Conservation (phyloP, 2,797 vertebrate genomes). For the Halcyon leucocephala region DNA sequence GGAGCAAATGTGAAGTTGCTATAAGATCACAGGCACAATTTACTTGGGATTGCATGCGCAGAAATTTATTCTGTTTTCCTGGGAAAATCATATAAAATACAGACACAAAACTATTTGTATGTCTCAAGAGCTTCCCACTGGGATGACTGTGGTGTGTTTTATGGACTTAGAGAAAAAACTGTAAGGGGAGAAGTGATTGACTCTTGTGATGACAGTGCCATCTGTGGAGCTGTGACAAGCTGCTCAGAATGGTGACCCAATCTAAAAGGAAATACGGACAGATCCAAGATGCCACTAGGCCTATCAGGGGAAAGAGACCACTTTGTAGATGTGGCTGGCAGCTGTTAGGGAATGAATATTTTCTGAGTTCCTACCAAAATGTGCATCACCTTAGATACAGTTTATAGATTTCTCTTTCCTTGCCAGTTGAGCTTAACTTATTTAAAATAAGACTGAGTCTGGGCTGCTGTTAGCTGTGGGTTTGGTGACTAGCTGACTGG, state of each 20-base stretch:
- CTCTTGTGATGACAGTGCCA: neutral
- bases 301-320: neutral
- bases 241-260: neutral
- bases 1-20: neutral
- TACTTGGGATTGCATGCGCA: neutral
- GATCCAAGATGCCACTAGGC: neutral
- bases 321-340: neutral
- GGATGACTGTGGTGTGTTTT: neutral
- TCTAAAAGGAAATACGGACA: neutral
- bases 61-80: neutral
- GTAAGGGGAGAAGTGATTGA: neutral
- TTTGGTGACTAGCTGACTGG: neutral
- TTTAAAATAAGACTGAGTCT: rapidly evolving
- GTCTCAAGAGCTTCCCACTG: neutral
- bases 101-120: neutral
- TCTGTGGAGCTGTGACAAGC: neutral
- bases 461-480: neutral
- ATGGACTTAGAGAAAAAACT: neutral
- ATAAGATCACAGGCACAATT: neutral
- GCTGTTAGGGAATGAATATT: neutral
- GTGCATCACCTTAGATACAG: neutral
- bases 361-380: neutral
- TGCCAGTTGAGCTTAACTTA: neutral
- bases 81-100: neutral
- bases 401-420: neutral